Evolutionary conservation across 1,140 invertebrate genomes (phyloP), one percentile per base, ranked within the genome.

Genomic region (Solen grandis): DNA sequence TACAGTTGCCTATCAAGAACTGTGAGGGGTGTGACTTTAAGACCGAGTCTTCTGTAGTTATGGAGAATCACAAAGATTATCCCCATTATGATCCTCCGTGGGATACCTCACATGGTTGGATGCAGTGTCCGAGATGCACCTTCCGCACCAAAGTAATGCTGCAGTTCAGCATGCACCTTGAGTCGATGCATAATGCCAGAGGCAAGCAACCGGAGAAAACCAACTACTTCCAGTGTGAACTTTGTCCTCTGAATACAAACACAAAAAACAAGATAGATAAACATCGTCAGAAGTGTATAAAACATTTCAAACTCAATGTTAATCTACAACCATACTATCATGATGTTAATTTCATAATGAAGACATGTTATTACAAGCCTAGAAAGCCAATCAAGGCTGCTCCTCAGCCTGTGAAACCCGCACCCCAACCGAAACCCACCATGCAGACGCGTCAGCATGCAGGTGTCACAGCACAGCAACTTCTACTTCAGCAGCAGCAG

Each of bases 231-330:
- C 96, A 98, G 87, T 99, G 97, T 91, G 95, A 96, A 0, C 96
- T 97, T 88, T 99, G 98, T 94, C 96, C 96, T 0, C 99, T 98
- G 88, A 97, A 99, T 90, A 97, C 98, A 86, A 97, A 97, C 89
- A 96, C 96, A 73, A 98, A 98, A 92, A 96, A 96, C n/a, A 98
- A 98, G 93, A 92, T 98, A 65, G 96, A 95, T 0, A 94, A 97
- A 22, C 98, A 99, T 93, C 94, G 96, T 78, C 94, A 96, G n/a
- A 95, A 96, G 3, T 99, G 98, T 93, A 94, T 95, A 22, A 97
- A 97, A 92, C 97, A 97, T 90, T 98, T 98, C 91, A 95, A 96
- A 90, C 95, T 96, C 0, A 96, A 97, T 72, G 93, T 95, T 35
- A 98, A 98, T 88, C 92, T 97, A 81, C 95, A 96, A 82, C 97